Base-by-base conservation (phyloP, 2,797 vertebrate genomes). In the Paedocypris micromegethes region DNA sequence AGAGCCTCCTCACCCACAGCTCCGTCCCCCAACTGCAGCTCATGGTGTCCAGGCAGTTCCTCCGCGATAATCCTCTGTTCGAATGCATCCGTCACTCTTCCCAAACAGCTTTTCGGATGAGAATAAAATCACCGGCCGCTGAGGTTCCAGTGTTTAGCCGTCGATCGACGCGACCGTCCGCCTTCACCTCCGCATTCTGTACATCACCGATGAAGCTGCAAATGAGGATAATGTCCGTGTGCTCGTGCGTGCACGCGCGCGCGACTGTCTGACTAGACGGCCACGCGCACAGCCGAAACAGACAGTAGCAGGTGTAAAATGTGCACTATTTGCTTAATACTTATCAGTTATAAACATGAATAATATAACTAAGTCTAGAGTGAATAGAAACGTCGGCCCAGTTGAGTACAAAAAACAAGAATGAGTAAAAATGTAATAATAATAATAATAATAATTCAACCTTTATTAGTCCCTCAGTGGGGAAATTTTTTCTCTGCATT, bases 1-100 rank as follows among this genome's bases (percentile, higher is more conserved):
- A 23, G 23, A 23, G 23, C 23, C 23, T 70, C 85, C 88, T 3
- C 83, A 90, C 89, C 89, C 89, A 90, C 75, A 90, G 85, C 75
- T 89, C 89, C 69, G 87, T 86, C 9, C 89, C 89, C 89, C 89
- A 90, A 79, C 85, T 88, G 66, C 82, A 84, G 80, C 76, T 89
- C 88, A 89, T 86, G 77, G 77, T 74, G 51, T 79, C 76, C 7
- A 62, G 72, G 72, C 80, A 68, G 66, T 76, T 79, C 59, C 72
- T 73, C 71, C 78, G 66, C 58, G 66, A 68, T 77, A 76, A 74
- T 81, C 79, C 73, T 72, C 79, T 58, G 72, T 70, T 78, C 64
- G 79, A 70, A 72, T 79, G 75, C 79, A 80, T 76, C 77, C 70
- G 74, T 68, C 60, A 65, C 64, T 58, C 55, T 42, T 58, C 50